A percentile compares a stretch with the other conserved stretches of the same genome.
Conservation (phyloP, 2,113 vertebrate species). For the Piprites chloris region DNA sequence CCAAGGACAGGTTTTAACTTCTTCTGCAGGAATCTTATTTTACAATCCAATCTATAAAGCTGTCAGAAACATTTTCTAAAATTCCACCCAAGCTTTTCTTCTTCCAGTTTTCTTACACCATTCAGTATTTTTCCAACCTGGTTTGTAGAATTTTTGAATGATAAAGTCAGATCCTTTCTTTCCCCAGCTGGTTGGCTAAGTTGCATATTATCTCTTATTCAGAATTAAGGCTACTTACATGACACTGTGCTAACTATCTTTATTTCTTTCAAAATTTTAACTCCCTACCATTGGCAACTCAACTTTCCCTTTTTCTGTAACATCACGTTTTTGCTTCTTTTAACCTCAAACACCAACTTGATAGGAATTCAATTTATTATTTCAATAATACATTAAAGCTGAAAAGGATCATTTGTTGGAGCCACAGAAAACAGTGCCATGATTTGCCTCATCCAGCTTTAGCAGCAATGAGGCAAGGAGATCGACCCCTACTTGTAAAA, state of each 20-base stretch:
- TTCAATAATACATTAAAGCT: not conserved
- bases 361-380: not conserved
- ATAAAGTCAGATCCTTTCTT: not conserved
- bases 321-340: not conserved
- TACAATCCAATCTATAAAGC: not conserved
- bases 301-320: not conserved
- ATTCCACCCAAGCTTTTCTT: not conserved
- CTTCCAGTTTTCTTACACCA: not conserved
- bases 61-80: not conserved
- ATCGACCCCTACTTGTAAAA: not conserved
- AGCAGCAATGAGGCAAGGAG: not conserved
- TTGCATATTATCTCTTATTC: not conserved
- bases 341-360: not conserved
- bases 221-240: not conserved
- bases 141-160: not conserved
- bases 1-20: not conserved
- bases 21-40: not conserved
- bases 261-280: not conserved
- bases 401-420: not conserved
- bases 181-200: not conserved
- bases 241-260: not conserved
- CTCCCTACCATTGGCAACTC: not conserved
- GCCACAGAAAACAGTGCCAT: not conserved
- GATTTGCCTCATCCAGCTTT: not conserved
- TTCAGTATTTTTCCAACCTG: not conserved